A percentile compares a stretch with the other conserved stretches of the same genome.
Conservation (phyloP, 2,888 invertebrate genomes). For the Limnephilus marmoratus region DNA sequence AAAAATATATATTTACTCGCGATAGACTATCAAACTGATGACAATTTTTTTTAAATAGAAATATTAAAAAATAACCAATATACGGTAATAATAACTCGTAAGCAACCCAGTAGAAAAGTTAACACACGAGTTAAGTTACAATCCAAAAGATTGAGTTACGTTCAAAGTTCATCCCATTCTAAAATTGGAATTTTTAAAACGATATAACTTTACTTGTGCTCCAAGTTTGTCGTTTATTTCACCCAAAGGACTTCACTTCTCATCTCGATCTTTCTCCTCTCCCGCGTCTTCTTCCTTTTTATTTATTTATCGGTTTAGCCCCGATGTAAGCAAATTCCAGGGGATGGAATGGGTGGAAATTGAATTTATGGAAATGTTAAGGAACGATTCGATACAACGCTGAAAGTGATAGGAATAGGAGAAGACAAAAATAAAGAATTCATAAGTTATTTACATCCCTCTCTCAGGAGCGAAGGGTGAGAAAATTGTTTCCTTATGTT, state of each 20-base stretch:
- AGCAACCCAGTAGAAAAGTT: not conserved
- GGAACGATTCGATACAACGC: slow-evolving; percentile 49
- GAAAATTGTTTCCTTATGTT: slow-evolving; percentile 25
- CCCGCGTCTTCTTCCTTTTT: slow-evolving; percentile 52
- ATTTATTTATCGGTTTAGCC: slow-evolving; percentile 61
- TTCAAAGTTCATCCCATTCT: not conserved
- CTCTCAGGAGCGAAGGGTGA: slow-evolving; percentile 12
- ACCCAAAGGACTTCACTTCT: slow-evolving; percentile 48
- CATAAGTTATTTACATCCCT: slow-evolving; percentile 37
- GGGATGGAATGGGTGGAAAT: slow-evolving; percentile 36
- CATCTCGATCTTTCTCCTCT: slow-evolving; percentile 9
- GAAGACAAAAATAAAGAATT: slow-evolving; percentile 34
- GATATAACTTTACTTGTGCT: not conserved
- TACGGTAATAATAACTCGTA: not conserved
- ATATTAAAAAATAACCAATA: too few relatives aligned
- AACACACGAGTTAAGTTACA: not conserved
- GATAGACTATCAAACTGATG: too few relatives aligned
- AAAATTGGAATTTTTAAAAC: slow-evolving; percentile 20
- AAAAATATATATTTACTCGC: too few relatives aligned
- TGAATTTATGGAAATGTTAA: slow-evolving; percentile 59
- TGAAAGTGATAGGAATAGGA: slow-evolving; percentile 40
- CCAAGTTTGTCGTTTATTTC: slow-evolving; percentile 39
- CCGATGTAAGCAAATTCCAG: slow-evolving; percentile 30
- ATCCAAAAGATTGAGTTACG: not conserved
- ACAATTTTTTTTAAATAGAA: too few relatives aligned